These are phyloP conservation scores for Dendrocincla fuliginosa DNA, from an alignment of 2,797 vertebrate species.

Conservation along the genomic window DNA sequence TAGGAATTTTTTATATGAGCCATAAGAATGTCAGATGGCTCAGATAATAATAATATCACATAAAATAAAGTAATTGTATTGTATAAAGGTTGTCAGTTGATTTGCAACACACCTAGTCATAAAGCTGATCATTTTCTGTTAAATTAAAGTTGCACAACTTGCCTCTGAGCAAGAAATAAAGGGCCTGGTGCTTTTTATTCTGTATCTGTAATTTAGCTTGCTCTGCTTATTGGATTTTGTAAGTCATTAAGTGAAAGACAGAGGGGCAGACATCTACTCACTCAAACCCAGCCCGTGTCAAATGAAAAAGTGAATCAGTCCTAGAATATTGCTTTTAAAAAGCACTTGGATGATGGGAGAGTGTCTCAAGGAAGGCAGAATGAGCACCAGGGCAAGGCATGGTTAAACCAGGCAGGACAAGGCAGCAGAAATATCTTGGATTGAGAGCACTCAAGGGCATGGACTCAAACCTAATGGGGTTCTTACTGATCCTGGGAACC, in stretches of 20 bases:
- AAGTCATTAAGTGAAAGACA: constrained; percentile 5
- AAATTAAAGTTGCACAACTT: constrained; percentile 48
- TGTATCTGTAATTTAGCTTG: constrained; percentile 17
- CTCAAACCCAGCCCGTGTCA: not conserved
- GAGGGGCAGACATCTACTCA: not conserved
- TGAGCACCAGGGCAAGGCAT: rapidly evolving
- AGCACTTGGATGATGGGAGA: not conserved
- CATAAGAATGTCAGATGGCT: constrained; percentile 57
- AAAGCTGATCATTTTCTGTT: constrained; percentile 47
- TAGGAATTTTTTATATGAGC: constrained; percentile 43
- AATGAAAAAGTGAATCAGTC: not conserved
- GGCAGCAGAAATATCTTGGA: not conserved
- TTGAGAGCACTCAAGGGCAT: not conserved
- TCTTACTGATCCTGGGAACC: not conserved
- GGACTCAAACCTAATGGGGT: not conserved
- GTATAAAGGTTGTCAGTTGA: constrained; percentile 55
- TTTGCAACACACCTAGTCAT: constrained; percentile 46
- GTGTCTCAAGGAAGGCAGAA: not conserved
- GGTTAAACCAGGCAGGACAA: not conserved
- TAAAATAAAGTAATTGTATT: constrained; percentile 53
- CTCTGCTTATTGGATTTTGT: constrained; percentile 29
- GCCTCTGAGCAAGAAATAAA: constrained; percentile 52
- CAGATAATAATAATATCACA: constrained; percentile 66
- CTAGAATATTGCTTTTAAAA: not conserved
- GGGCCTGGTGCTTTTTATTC: not conserved